Base-by-base conservation (phyloP, 1,140 invertebrate species). In the Cherax quadricarinatus region DNA sequence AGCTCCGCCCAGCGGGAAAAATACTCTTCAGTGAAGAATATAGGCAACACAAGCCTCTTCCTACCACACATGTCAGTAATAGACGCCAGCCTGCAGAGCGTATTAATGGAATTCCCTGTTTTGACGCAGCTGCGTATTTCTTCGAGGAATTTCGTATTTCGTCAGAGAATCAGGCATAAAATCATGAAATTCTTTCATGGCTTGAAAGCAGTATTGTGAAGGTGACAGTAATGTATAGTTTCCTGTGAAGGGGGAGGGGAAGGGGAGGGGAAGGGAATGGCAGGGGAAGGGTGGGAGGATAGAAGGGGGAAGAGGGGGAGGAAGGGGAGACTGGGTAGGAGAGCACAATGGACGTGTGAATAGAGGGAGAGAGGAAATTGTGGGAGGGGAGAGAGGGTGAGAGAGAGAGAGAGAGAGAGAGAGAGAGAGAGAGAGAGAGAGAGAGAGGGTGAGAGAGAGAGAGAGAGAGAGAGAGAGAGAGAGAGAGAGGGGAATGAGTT, bases 191-290 rank as follows among this genome's bases (percentile, higher is more conserved):
- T 75, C 70, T 30, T 24, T 75, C 70, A 75, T 75, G 70, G 18
- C 70, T 75, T 6, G n/a, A 10, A 12, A n/a, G 5, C 70, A 6
- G 21, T 6, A 75, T 24, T 75, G 70, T 75, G 70, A 6, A 75
- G 70, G n/a, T n/a, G 70, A 75, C 70, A 75, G 70, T 75, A 30
- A 75, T 30, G 21, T 75, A 75, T 30, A 30, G 70, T n/a, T 75
- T 75, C 70, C 70, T 75, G 70, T 75, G n/a, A 0, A n/a, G n/a
- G 70, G 70, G 70, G 3, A n/a, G 24, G 70, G n/a, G 1, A 70
- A 7, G 62, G 21, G 62, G 62, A 16, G 62, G 21, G 62, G 18
- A 5, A n/a, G 70, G n/a, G 14, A 75, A 5, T 21, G 3, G 5
- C 70, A 75, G 70, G 6, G 6, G n/a, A 7, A 75, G 70, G 70